These are phyloP conservation scores for Drosophila ohnishii DNA, from an alignment of 1,140 invertebrate genomes.

Conservation along the genomic window DNA sequence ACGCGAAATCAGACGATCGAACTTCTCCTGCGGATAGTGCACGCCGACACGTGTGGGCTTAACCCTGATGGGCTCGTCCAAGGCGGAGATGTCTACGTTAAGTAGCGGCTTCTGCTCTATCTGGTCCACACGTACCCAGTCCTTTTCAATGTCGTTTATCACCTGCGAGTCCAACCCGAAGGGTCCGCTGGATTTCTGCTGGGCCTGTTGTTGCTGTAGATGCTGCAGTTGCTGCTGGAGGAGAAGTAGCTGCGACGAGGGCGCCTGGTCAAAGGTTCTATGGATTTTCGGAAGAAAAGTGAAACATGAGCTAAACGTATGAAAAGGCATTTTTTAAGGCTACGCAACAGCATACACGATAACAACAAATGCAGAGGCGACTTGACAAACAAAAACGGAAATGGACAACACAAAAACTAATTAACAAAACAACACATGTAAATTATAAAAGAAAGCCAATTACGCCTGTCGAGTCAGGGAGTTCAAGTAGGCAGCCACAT, in stretches of 20 bases:
- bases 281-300: neutral
- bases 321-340: neutral
- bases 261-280: constrained; percentile 77
- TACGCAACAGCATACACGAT: neutral
- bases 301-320: neutral
- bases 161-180: constrained; percentile 89
- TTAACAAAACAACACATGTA: constrained; percentile 43
- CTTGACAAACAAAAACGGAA: constrained; percentile 31
- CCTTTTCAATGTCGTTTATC: constrained; percentile 86
- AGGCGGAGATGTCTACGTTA: constrained; percentile 84
- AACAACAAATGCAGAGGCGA: constrained; percentile 12
- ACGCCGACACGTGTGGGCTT: constrained; percentile 82
- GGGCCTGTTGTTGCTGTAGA: constrained; percentile 64
- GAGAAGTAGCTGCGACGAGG: constrained; percentile 59
- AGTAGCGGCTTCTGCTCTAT: constrained; percentile 82
- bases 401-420: constrained; percentile 10
- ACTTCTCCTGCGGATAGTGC: constrained; percentile 84
- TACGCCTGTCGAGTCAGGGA: constrained; percentile 80
- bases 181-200: constrained; percentile 84
- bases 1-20: constrained; percentile 82
- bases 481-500: constrained; percentile 47
- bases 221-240: constrained; percentile 63
- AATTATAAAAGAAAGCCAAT: constrained; percentile 65
- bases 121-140: constrained; percentile 77
- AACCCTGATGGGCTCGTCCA: constrained; percentile 84